phyloP scores from a whole-genome alignment of 2,888 invertebrate species.

The Lepidonotus clava region DNA sequence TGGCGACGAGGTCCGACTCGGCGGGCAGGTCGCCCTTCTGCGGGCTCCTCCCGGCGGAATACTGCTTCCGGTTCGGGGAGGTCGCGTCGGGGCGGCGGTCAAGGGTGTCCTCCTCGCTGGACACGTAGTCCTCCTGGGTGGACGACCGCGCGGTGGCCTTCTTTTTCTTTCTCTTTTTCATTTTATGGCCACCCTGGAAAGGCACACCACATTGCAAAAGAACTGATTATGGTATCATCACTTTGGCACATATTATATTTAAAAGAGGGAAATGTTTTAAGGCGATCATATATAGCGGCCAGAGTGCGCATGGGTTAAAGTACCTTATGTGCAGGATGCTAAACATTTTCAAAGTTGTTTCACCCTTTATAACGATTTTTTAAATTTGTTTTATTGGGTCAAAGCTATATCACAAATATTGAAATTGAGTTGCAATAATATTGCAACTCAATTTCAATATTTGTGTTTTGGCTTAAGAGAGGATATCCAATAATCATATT shows the following conservation, averaged over 20 bases:
- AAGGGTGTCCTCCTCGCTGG: slow-evolving; percentile 64
- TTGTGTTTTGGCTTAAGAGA: no score
- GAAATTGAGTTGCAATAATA: no score
- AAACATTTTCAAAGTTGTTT: no score
- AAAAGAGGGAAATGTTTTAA: background rate
- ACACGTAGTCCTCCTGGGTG: slow-evolving; percentile 63
- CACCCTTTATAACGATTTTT: no score
- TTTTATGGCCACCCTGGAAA: slow-evolving; percentile 45
- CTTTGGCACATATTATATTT: background rate
- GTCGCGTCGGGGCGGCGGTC: slow-evolving; percentile 54
- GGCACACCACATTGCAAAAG: background rate
- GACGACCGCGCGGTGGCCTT: slow-evolving; percentile 54
- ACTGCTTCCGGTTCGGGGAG: slow-evolving; percentile 35
- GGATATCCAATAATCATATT: no score
- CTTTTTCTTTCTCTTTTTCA: slow-evolving; percentile 59
- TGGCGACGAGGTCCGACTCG: slow-evolving; percentile 56
- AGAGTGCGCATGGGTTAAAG: no score
- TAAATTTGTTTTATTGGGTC: no score
- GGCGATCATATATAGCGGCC: no score
- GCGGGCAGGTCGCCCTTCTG: slow-evolving; percentile 35
- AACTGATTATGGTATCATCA: no score
- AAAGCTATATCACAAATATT: no score
- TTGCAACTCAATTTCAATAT: no score
- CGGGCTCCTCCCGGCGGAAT: slow-evolving; percentile 13
- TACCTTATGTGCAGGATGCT: no score